phyloP scores from a whole-genome alignment of 2,888 invertebrate species.

The Phaedon cochleariae region DNA sequence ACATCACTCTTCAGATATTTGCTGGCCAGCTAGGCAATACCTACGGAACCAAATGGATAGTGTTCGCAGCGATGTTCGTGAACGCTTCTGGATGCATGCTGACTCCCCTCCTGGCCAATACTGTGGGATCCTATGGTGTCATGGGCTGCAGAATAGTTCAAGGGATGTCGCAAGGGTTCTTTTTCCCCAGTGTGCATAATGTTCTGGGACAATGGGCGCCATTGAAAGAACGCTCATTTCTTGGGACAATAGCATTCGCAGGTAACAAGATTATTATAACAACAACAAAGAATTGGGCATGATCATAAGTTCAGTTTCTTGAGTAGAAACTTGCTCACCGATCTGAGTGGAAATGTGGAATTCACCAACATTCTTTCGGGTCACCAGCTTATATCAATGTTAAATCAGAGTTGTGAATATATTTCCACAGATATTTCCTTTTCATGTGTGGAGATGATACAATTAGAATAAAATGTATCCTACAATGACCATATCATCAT shows the following conservation, averaged over 20 bases:
- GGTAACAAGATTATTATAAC: too few relatives aligned
- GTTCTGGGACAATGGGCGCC: conserved; percentile 81
- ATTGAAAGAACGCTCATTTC: conserved; percentile 72
- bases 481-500: too few relatives aligned
- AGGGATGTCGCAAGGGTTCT: conserved; percentile 78
- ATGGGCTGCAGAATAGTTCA: conserved; percentile 73
- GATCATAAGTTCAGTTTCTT: too few relatives aligned
- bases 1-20: conserved; percentile 76
- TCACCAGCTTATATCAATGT: too few relatives aligned
- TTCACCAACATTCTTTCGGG: too few relatives aligned
- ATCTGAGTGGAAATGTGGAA: too few relatives aligned
- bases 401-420: too few relatives aligned
- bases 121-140: conserved; percentile 69
- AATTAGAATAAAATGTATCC: too few relatives aligned
- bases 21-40: conserved; percentile 75
- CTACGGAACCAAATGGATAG: conserved; percentile 77
- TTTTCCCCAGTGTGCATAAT: conserved; percentile 77
- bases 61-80: conserved; percentile 66
- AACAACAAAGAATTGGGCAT: too few relatives aligned
- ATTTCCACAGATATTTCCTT: too few relatives aligned
- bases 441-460: too few relatives aligned
- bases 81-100: conserved; percentile 72
- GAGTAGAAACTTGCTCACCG: too few relatives aligned
- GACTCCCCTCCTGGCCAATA: conserved; percentile 72
- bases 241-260: conserved; percentile 74